These are phyloP conservation scores for Drosophila bifasciata DNA, from an alignment of 1,140 invertebrate genomes.

Conservation along the genomic window DNA sequence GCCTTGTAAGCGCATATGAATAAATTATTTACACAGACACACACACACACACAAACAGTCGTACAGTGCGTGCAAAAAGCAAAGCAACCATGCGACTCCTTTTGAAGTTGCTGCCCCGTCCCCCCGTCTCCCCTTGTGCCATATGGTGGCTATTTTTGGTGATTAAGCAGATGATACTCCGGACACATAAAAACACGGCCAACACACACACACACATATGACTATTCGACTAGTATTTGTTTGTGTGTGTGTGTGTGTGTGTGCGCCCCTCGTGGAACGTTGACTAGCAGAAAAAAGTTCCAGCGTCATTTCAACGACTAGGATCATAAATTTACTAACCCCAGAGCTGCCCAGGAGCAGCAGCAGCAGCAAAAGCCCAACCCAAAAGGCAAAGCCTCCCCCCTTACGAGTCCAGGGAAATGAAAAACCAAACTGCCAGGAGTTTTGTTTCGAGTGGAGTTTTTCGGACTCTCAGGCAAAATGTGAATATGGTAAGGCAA, in stretches of 20 bases:
- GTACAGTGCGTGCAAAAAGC: conserved; percentile 73
- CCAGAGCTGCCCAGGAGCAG: conserved; percentile 22
- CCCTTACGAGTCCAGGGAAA: no score
- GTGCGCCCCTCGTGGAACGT: conserved; percentile 8
- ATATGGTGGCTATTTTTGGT: conserved; percentile 83
- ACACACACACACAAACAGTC: conserved; percentile 18
- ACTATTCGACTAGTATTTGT: conserved; percentile 2
- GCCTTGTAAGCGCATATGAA: conserved; percentile 82
- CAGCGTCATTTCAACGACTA: conserved; percentile 75
- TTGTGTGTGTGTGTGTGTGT: conserved; percentile 25
- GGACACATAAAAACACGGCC: conserved; percentile 32
- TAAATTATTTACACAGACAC: conserved; percentile 75
- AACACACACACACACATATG: background rate
- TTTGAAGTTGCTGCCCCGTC: conserved; percentile 47
- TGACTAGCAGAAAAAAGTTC: conserved; percentile 68
- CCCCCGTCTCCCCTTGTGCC: conserved; percentile 45
- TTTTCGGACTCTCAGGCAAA: conserved; percentile 18
- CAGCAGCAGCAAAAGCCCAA: conserved; percentile 8
- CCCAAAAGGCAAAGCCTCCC: conserved; percentile 18
- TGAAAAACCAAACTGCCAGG: conserved; percentile 26
- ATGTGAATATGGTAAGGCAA: background rate
- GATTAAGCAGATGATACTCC: conserved; percentile 82
- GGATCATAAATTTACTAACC: conserved; percentile 80
- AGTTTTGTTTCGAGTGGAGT: conserved; percentile 51
- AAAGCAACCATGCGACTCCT: conserved; percentile 52